Base-by-base conservation (phyloP, 2,888 invertebrate species). In the Drosophila siamana region DNA sequence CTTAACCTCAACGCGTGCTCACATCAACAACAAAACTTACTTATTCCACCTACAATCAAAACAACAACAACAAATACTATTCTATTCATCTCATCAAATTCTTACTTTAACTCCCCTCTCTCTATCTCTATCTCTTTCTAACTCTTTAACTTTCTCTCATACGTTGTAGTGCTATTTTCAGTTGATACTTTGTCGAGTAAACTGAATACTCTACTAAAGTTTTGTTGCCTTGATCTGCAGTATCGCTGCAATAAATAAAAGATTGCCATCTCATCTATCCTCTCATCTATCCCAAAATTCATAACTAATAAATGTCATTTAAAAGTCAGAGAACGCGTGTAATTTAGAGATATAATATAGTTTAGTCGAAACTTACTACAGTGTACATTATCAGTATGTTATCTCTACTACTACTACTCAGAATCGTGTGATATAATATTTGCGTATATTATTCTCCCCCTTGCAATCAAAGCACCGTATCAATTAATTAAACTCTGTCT, bases 161-260 rank as follows among this genome's bases (percentile, higher is more conserved):
- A 22, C 28, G 40, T 76, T 76, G 78, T 76, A 76, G 76, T 77
- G 74, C 74, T 66, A 57, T 65, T 77, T 69, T 76, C 38, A 30
- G 57, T 75, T 76, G 3, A 41, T 59, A 22, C 46, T 59, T 16
- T 51, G 46, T 65, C 70, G 57, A 59, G 55, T 65, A 47, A 43
- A 41, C 48, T 33, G 36, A 60, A 44, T 74, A 52, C 48, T 57
- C 74, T 24, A 51, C 56, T 61, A 38, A 38, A 43, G 43, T 55
- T 43, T 55, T 60, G 63, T 74, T 82, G 85, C 80, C 82, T 82
- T 82, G 85, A 77, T 78, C 74, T 80, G 67, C 75, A 74, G 52
- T 67, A 60, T 59, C 57, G 56, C 76, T 63, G 54, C n/a, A 51
- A 66, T 62, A 36, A 67, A 48, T 38, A 77, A 36, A 28, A 28